phyloP scores from a whole-genome alignment of 2,797 vertebrate species.

The Anableps anableps region DNA sequence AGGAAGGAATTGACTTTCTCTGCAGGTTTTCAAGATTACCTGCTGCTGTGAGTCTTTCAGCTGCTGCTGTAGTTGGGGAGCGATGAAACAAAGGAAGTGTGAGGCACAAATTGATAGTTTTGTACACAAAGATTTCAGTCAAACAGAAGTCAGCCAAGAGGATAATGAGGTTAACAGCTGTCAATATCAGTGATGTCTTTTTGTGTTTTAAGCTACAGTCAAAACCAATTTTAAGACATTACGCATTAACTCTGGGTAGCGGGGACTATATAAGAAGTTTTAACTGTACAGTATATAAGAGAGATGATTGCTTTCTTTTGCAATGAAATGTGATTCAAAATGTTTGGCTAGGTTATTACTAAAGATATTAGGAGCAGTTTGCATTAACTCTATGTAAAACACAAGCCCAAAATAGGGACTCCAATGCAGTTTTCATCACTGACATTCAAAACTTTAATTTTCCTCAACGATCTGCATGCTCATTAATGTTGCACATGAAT shows the following conservation, averaged over 20 bases:
- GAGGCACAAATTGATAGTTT: conserved; percentile 14
- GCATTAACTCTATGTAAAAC: neutral
- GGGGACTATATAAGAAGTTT: neutral
- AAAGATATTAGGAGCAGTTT: neutral
- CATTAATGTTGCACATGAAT: neutral
- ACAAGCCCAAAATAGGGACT: neutral
- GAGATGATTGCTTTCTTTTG: neutral
- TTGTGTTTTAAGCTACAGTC: conserved; percentile 1
- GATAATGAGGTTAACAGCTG: neutral
- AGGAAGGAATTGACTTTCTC: conserved; percentile 32
- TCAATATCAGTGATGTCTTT: neutral
- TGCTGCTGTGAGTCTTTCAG: conserved; percentile 23
- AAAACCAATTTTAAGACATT: neutral
- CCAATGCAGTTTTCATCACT: neutral
- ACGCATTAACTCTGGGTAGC: neutral
- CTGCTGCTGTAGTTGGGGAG: conserved; percentile 18
- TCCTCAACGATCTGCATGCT: neutral
- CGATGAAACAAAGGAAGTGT: conserved; percentile 12
- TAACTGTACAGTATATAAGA: neutral
- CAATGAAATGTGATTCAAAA: neutral
- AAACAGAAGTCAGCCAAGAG: conserved; percentile 19
- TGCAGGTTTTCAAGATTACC: conserved; percentile 31
- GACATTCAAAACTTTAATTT: neutral
- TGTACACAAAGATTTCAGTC: conserved; percentile 12
- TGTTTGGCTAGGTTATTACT: neutral